phyloP scores from a whole-genome alignment of 2,113 vertebrate species.

The Anarrhichthys ocellatus region DNA sequence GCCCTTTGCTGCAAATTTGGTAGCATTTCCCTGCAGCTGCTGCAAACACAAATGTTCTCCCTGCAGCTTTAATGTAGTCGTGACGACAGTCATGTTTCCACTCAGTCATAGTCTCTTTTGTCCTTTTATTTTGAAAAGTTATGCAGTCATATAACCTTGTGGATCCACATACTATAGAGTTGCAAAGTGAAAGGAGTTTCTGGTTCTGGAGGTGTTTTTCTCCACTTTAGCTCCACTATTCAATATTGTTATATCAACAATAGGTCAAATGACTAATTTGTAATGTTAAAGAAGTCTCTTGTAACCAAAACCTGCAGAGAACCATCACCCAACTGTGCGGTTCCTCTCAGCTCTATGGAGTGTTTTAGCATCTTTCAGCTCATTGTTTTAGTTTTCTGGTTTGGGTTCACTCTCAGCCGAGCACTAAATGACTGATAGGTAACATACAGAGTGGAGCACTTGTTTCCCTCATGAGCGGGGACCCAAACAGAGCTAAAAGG shows the following conservation, averaged over 20 bases:
- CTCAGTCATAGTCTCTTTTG: neutral
- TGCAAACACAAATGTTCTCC: constrained; percentile 8
- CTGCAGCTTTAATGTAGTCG: neutral
- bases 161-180: neutral
- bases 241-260: neutral
- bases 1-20: constrained; percentile 18
- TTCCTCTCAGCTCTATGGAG: neutral
- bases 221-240: neutral
- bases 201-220: constrained; percentile 24
- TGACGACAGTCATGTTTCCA: neutral
- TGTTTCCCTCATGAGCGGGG: neutral
- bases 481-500: neutral
- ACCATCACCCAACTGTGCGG: neutral
- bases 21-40: constrained; percentile 4
- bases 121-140: neutral
- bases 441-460: neutral
- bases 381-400: neutral
- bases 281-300: neutral
- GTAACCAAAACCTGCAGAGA: neutral
- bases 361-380: neutral
- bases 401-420: neutral
- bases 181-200: neutral
- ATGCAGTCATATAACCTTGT: neutral
- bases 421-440: neutral
- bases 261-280: neutral